Percentiles rank a stretch among this genome's conserved stretches.
These are phyloP conservation scores for Tetrax tetrax DNA, from an alignment of 2,113 vertebrate genomes.

Conservation along the genomic window DNA sequence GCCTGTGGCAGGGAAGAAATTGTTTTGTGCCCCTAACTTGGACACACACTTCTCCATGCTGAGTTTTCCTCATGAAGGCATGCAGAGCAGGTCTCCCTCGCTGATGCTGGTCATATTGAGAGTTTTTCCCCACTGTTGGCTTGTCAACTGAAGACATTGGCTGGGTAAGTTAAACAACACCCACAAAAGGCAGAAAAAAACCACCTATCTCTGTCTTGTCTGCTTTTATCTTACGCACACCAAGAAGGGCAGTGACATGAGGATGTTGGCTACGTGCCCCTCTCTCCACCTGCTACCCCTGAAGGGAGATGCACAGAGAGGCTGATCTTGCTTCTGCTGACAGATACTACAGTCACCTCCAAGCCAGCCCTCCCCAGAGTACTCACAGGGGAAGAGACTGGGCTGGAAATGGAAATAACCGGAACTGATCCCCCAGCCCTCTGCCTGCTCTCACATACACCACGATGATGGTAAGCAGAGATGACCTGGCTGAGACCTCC, in stretches of 20 bases:
- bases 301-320: background rate
- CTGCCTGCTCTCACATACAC: background rate
- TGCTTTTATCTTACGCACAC: background rate
- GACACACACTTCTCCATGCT: background rate
- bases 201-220: background rate
- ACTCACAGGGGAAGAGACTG: background rate
- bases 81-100: background rate
- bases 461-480: background rate
- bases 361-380: background rate
- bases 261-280: fast-evolving
- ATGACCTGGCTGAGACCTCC: background rate
- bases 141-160: background rate
- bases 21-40: background rate
- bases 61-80: background rate
- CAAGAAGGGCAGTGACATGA: background rate
- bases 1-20: background rate
- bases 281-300: background rate
- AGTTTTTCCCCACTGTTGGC: background rate
- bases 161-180: background rate
- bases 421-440: background rate
- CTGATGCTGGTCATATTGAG: background rate
- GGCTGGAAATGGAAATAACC: background rate
- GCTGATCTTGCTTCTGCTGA: background rate
- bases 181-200: background rate
- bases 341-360: background rate